Percentiles rank a stretch among this genome's conserved stretches.
Conservation (phyloP, 2,113 vertebrate species). For the Australoheros scitulus region DNA sequence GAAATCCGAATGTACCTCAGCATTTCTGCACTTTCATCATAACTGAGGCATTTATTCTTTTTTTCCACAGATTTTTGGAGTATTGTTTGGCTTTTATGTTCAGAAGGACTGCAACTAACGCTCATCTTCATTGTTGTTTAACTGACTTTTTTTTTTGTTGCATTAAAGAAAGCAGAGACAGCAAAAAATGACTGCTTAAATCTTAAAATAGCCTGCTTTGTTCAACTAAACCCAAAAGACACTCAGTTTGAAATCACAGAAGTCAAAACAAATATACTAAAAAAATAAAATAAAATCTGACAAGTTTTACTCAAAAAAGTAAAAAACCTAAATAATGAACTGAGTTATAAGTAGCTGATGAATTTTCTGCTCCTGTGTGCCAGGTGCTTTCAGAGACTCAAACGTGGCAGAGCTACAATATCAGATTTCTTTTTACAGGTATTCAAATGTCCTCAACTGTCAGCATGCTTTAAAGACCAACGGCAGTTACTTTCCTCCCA, state of each 20-base stretch:
- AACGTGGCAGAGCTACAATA: neutral
- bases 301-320: too few species aligned
- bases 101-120: neutral
- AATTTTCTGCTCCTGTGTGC: neutral
- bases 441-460: conserved; percentile 1
- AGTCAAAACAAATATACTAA: too few species aligned
- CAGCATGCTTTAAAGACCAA: neutral
- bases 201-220: too few species aligned
- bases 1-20: neutral
- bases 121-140: neutral
- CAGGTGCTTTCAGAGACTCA: neutral
- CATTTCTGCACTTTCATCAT: neutral
- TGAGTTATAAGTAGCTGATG: neutral
- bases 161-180: neutral
- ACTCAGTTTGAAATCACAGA: neutral
- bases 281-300: too few species aligned
- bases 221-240: neutral
- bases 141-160: neutral
- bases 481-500: neutral
- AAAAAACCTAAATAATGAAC: neutral
- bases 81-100: neutral
- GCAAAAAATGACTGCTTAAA: neutral
- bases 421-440: neutral
- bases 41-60: neutral
- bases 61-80: neutral